Conservation (phyloP, 2,888 invertebrate genomes). For the Agrilus mali region DNA sequence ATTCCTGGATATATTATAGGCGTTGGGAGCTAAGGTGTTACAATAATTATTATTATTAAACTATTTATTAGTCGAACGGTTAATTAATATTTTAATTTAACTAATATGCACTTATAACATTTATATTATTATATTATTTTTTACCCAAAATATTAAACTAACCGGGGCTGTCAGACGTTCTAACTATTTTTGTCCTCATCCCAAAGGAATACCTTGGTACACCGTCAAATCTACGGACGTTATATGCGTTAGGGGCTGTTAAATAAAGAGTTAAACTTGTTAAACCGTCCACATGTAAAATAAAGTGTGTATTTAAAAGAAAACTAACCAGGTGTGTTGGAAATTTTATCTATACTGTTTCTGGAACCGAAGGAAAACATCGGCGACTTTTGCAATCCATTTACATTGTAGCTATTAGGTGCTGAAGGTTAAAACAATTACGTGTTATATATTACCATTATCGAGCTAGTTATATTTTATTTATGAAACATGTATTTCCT, state of each 20-base stretch:
- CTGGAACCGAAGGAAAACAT: slow-evolving; percentile 60
- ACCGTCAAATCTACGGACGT: slow-evolving; percentile 13
- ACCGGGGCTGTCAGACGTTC: slow-evolving; percentile 26
- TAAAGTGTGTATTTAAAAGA: slow-evolving; percentile 2
- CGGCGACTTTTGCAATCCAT: slow-evolving; percentile 49
- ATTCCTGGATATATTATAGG: slow-evolving; percentile 60
- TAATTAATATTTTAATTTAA: no score
- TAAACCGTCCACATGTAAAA: neutral
- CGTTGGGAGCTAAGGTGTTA: slow-evolving; percentile 57
- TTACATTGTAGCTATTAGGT: slow-evolving; percentile 69
- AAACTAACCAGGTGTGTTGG: slow-evolving; percentile 46
- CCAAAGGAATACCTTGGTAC: slow-evolving; percentile 39
- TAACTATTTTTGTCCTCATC: slow-evolving; percentile 39
- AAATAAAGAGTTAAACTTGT: slow-evolving; percentile 2
- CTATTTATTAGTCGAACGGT: no score
- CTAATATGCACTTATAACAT: no score
- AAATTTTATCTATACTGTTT: slow-evolving; percentile 43
- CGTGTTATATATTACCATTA: neutral
- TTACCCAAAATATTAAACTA: slow-evolving; percentile 14
- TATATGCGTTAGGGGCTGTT: slow-evolving; percentile 29
- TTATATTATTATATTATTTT: neutral
- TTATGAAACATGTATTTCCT: no score
- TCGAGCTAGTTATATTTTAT: neutral
- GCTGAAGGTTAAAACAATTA: slow-evolving; percentile 42
- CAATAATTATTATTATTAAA: slow-evolving; percentile 8